Evolutionary conservation across 1,140 invertebrate species (phyloP), one percentile per base, ranked within the genome.

Genomic region (Sesamia nonagrioides): DNA sequence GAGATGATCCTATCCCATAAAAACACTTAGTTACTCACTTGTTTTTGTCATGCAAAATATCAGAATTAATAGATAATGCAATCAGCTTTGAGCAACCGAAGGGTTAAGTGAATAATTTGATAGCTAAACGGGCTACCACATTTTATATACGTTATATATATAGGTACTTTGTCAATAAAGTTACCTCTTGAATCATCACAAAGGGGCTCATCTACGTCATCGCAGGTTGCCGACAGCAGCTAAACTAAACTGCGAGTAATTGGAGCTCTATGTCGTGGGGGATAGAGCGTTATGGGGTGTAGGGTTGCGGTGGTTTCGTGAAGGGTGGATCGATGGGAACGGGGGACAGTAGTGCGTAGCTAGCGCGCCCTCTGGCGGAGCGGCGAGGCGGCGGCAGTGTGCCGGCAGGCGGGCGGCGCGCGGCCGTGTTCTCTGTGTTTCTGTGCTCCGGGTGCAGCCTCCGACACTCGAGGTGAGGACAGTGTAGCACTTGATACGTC

Each of bases 321-420:
- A 84, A 89, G 87, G 88, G 87, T 91, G 86, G 91, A 92, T 92
- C 91, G 91, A 92, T 92, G 89, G 82, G 80, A 68, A 87, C 82
- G 86, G 84, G 85, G 80, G 82, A 73, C 68, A 78, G 80, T 63
- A 75, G 73, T 75, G 79, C 66, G 75, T 77, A 81, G 61, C 71
- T 77, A 81, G 61, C 71, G 81, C 86, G 88, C 85, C 87, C 86
- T 84, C 89, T 88, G 66, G 77, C 77, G 87, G 82, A 58, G 73
- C 68, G 81, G 77, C 72, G 72, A 60, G 77, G 37, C 37, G 76
- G 35, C 60, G 56, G 33, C 74, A 66, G 77, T 68, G 18, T 42
- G 71, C 60, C 18, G 61, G 42, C 45, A 40, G 71, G 33, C 69
- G 56, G 58, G 48, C 78, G 45, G 69, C 60, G 78, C 35, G 7